A percentile compares a stretch with the other conserved stretches of the same genome.
These are phyloP conservation scores for Gari tellinella DNA, from an alignment of 2,888 invertebrate species.

Conservation along the genomic window DNA sequence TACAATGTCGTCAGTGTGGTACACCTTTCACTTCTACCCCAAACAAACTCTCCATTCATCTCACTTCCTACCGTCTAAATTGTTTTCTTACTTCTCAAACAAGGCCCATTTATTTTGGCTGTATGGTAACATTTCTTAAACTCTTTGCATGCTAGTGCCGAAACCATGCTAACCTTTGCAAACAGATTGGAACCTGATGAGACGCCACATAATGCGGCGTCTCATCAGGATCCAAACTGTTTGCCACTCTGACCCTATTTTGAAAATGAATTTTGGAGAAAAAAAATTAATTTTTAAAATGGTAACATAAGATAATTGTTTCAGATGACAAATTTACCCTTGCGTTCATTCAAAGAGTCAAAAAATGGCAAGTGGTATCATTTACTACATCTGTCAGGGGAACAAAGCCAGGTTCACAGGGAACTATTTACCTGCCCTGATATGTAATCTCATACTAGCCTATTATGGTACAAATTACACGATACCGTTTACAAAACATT, in stretches of 20 bases:
- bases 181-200: no score
- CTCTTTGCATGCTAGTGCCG: no score
- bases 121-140: not conserved
- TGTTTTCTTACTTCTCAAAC: constrained; percentile 26
- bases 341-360: no score
- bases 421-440: constrained; percentile 29
- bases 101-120: constrained; percentile 40
- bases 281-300: no score
- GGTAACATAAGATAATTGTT: no score
- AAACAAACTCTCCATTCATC: constrained; percentile 32
- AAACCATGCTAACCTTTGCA: no score
- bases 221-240: no score
- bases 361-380: constrained; percentile 27
- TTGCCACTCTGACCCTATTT: no score
- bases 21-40: constrained; percentile 13
- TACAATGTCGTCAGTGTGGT: not conserved
- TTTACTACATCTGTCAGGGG: constrained; percentile 26
- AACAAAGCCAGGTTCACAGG: constrained; percentile 20
- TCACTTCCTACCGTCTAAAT: constrained; percentile 16
- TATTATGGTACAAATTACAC: constrained; percentile 25
- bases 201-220: no score
- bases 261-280: no score
- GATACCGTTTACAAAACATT: constrained; percentile 16
- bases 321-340: no score
- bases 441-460: constrained; percentile 32